These are phyloP conservation scores for Strongylocentrotus purpuratus DNA, from an alignment of 35 echinoderm and acorn worm genomes.

Conservation along the genomic window DNA sequence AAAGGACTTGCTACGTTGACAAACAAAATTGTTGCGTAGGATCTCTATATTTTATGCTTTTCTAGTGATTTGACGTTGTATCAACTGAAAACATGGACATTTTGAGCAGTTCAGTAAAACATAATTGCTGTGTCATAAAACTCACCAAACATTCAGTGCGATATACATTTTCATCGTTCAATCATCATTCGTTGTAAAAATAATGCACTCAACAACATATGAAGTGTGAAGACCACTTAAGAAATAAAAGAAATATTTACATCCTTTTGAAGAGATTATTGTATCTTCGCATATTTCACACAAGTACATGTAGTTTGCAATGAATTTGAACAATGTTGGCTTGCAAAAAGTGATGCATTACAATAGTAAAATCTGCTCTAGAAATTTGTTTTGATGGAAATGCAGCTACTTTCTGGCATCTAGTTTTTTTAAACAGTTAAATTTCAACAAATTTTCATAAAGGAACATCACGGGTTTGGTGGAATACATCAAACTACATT, in stretches of 20 bases:
- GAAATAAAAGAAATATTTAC: not conserved
- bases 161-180: no score
- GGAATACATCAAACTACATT: no score
- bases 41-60: not conserved
- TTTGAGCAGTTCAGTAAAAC: not conserved
- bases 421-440: no score
- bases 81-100: not conserved
- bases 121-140: not conserved
- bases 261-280: not conserved
- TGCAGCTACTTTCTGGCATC: no score
- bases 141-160: no score
- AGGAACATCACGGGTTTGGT: no score
- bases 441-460: no score
- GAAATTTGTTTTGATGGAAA: not conserved
- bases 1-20: not conserved
- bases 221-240: not conserved
- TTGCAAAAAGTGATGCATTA: not conserved
- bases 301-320: not conserved
- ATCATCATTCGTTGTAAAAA: not conserved
- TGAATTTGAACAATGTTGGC: not conserved
- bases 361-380: not conserved
- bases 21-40: not conserved
- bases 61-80: not conserved
- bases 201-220: not conserved
- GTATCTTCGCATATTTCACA: no score